phyloP scores from a whole-genome alignment of 2,113 vertebrate species.

The Brachypteracias leptosomus region DNA sequence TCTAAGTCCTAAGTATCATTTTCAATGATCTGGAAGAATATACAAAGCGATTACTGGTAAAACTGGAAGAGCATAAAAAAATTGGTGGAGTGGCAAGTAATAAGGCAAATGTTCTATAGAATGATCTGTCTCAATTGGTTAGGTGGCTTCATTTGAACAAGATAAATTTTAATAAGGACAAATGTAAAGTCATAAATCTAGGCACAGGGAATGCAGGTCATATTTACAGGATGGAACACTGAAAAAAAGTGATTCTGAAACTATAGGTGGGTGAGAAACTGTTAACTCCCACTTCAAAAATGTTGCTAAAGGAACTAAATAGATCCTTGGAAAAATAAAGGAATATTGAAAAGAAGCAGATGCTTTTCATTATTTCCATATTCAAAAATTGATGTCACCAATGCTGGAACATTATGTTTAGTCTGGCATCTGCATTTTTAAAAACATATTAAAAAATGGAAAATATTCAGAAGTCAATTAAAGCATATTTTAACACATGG shows the following conservation, averaged over 20 bases:
- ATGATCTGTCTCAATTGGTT: not conserved
- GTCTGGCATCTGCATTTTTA: not conserved
- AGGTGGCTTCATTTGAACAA: not conserved
- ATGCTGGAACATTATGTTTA: not conserved
- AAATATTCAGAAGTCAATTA: not conserved
- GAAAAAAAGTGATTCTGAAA: not conserved
- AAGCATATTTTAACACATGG: not conserved
- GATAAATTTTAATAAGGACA: not conserved
- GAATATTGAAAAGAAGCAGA: not conserved
- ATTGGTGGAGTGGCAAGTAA: not conserved
- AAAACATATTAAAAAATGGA: not conserved
- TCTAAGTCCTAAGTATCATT: not conserved
- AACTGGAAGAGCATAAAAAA: slow-evolving; percentile 10
- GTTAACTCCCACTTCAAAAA: not conserved
- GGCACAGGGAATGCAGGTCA: not conserved
- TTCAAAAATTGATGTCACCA: not conserved
- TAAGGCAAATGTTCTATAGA: not conserved
- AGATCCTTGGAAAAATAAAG: not conserved
- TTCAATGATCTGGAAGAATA: slow-evolving; percentile 25
- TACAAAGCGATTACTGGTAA: not conserved
- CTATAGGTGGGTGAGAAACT: not conserved
- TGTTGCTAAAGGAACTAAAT: not conserved
- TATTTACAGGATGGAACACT: not conserved
- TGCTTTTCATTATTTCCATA: not conserved
- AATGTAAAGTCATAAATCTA: not conserved